Percentiles rank a stretch among this genome's conserved stretches.
phyloP scores from a whole-genome alignment of 2,797 vertebrate species.

The Pygocentrus nattereri region DNA sequence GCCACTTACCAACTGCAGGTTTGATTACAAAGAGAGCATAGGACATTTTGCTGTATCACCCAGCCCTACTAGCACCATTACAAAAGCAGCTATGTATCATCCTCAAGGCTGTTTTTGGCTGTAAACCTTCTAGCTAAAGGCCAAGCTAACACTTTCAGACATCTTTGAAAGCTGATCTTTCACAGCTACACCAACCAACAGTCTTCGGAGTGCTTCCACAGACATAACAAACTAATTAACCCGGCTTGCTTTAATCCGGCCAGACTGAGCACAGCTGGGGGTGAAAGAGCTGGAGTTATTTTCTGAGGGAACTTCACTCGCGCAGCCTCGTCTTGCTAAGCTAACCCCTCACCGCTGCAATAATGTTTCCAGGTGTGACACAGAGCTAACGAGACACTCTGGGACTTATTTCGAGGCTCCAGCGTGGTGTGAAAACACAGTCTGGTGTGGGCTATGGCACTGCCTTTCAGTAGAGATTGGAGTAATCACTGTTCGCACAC shows the following conservation, averaged over 20 bases:
- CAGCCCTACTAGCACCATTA: too few relatives aligned
- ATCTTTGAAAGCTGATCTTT: conserved; percentile 11
- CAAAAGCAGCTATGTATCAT: not conserved
- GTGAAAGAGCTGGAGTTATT: conserved; percentile 8
- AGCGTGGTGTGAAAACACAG: conserved; percentile 55
- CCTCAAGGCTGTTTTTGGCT: conserved; percentile 3
- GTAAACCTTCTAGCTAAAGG: conserved; percentile 13
- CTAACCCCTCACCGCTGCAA: conserved; percentile 23
- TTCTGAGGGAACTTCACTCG: conserved; percentile 23
- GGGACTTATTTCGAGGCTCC: conserved; percentile 58
- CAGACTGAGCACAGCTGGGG: conserved; percentile 28
- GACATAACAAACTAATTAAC: conserved; percentile 32
- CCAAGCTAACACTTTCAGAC: not conserved
- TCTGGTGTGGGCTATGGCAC: conserved; percentile 41
- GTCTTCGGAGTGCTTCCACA: not conserved
- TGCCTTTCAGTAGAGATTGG: conserved; percentile 25
- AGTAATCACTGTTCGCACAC: not conserved
- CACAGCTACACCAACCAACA: not conserved
- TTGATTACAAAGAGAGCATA: too few relatives aligned
- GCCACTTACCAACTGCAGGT: too few relatives aligned
- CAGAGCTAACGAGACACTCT: conserved; percentile 59
- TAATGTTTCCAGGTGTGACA: conserved; percentile 53
- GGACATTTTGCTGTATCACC: too few relatives aligned
- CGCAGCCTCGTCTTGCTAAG: conserved; percentile 3
- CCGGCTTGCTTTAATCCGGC: conserved; percentile 21